A percentile compares a stretch with the other conserved stretches of the same genome.
phyloP scores from a whole-genome alignment of 1,140 invertebrate species.

The Papilio polyxenes region DNA sequence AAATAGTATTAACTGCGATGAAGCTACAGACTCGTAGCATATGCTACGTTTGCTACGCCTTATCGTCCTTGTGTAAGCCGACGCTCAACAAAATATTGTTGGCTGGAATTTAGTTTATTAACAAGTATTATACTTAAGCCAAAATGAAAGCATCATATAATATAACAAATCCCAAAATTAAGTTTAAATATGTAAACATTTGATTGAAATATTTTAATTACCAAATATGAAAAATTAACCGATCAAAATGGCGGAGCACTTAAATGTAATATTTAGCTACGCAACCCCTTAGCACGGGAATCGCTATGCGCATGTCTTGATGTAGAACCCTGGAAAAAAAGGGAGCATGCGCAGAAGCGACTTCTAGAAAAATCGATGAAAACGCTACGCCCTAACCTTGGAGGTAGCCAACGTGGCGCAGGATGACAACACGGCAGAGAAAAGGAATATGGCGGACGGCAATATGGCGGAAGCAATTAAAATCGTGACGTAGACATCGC shows the following conservation, averaged over 20 bases:
- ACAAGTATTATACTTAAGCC: no score
- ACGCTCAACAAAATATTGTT: not conserved
- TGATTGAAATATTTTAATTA: no score
- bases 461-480: no score
- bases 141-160: no score
- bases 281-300: not conserved
- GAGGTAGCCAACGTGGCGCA: not conserved
- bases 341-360: not conserved
- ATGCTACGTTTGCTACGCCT: constrained; percentile 2
- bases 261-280: no score
- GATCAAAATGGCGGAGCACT: no score
- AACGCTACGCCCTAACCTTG: not conserved
- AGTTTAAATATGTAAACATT: no score
- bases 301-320: not conserved
- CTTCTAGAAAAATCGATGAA: not conserved
- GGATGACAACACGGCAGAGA: not conserved
- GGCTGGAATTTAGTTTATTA: no score
- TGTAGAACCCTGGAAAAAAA: not conserved
- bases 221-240: no score
- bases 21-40: constrained; percentile 2
- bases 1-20: not conserved
- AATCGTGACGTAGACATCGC: not conserved
- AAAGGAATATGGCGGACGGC: no score
- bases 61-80: not conserved
- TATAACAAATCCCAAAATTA: no score